A percentile compares a stretch with the other conserved stretches of the same genome.
These are phyloP conservation scores for Pipistrellus kuhlii DNA, from an alignment of 2,797 vertebrate genomes.

Conservation along the genomic window DNA sequence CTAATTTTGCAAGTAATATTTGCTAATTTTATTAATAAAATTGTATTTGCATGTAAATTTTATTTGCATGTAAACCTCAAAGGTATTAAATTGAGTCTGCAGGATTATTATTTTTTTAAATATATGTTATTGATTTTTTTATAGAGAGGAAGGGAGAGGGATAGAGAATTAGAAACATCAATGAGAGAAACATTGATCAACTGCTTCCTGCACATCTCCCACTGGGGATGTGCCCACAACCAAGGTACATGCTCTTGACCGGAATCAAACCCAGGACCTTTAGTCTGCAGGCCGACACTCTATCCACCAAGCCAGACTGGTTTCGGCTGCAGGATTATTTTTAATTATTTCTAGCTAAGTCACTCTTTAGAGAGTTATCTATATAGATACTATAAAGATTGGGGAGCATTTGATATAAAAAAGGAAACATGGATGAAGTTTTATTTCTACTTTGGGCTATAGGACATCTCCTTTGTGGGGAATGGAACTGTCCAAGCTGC, in stretches of 20 bases:
- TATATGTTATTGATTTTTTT: no score
- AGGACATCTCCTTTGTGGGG: rapidly evolving
- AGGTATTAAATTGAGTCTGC: neutral
- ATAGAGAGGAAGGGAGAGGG: no score
- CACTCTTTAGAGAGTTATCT: neutral
- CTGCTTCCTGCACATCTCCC: no score
- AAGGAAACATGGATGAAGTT: neutral
- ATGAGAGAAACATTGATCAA: no score
- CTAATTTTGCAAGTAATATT: constrained; percentile 7
- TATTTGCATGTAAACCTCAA: neutral
- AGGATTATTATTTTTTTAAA: neutral
- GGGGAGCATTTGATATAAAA: neutral
- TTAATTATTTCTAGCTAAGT: neutral
- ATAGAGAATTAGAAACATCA: no score
- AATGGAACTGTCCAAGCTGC: neutral
- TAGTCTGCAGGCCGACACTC: no score
- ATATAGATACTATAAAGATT: neutral
- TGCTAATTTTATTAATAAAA: neutral
- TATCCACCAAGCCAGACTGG: no score
- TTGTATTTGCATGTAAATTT: neutral
- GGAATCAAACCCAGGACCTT: no score
- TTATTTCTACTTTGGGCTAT: neutral
- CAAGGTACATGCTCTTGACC: no score
- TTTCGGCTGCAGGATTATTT: neutral
- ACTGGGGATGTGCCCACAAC: no score